A percentile compares a stretch with the other conserved stretches of the same genome.
These are phyloP conservation scores for Chiridota heheva DNA, from an alignment of 35 echinoderm and acorn worm species.

Conservation along the genomic window DNA sequence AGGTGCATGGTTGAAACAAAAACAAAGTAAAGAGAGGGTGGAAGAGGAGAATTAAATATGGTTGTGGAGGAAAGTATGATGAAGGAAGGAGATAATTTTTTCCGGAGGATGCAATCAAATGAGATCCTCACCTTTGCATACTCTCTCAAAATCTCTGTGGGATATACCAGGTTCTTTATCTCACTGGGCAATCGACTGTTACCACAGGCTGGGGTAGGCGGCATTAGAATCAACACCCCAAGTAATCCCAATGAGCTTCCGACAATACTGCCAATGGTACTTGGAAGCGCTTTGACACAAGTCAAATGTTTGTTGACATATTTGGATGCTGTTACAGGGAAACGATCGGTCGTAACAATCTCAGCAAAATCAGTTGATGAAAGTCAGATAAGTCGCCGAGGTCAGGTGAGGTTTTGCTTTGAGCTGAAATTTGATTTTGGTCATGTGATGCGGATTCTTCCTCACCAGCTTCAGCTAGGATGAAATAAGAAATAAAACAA, in stretches of 20 bases:
- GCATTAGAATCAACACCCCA: slow-evolving; percentile 81
- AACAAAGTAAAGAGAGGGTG: too few species aligned
- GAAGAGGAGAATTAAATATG: too few species aligned
- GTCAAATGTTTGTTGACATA: slow-evolving; percentile 81
- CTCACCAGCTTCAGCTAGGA: slow-evolving; percentile 9
- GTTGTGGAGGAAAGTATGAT: too few species aligned
- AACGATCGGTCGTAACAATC: slow-evolving; percentile 82
- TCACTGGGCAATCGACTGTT: slow-evolving; percentile 66
- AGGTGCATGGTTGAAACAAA: too few species aligned
- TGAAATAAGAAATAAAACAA: slow-evolving; percentile 22
- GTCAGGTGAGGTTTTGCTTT: slow-evolving; percentile 77
- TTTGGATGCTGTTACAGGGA: slow-evolving; percentile 49
- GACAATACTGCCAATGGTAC: slow-evolving; percentile 65
- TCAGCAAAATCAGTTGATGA: slow-evolving; percentile 84
- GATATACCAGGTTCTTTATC: slow-evolving; percentile 47
- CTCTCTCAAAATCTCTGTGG: slow-evolving; percentile 52
- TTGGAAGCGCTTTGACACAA: slow-evolving; percentile 63
- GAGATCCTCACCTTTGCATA: slow-evolving; percentile 83
- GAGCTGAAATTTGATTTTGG: slow-evolving; percentile 40
- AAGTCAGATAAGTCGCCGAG: slow-evolving; percentile 81
- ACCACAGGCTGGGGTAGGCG: slow-evolving; percentile 61
- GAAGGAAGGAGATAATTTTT: too few species aligned
- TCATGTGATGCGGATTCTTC: slow-evolving; percentile 41
- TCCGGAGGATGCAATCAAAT: neutral
- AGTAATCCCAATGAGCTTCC: slow-evolving; percentile 48